Base-by-base conservation (phyloP, 2,797 vertebrate genomes). In the Sebastes hubbsi region DNA sequence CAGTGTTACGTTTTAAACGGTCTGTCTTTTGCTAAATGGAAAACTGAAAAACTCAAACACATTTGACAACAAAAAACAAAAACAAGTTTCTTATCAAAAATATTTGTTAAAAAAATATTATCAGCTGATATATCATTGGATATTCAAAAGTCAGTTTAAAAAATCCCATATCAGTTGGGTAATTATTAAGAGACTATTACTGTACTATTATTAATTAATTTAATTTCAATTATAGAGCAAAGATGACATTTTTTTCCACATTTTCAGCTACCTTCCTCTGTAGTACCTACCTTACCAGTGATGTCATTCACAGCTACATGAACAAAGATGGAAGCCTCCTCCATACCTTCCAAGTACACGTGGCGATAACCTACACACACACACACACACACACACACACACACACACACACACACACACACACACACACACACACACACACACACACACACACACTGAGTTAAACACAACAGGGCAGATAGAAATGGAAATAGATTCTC, bases 271-370 rank as follows among this genome's bases (percentile, higher is more conserved):
- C 8, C 29, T 30, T 32, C 20, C 5, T 59, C n/a, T 4, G 38
- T 14, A 7, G 61, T 91, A 96, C 98, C 91, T 95, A 99, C 99
- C 99, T 99, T 99, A 99, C 98, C 98, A 62, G 97, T 96, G 95
- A 99, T 96, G 94, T 99, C 98, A 92, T 98, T 97, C 82, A 99
- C 92, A 66, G 97, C 96, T 90, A 99, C 93, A 11, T 99, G 98
- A 88, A 99, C 98, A 80, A 99, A 99, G 94, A 99, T 97, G 82
- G 99, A 99, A 1, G 99, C 98, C 82, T 99, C 98, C 87, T 99
- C 98, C 95, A 99, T 98, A 77, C 99, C 98, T 90, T 99, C 98
- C 92, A 99, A 94, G 94, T 99, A 99, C 80, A 99, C 98, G 0
- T 99, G 99, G 11, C 99, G 97, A 80, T 99, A 99, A 87, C 98